These are phyloP conservation scores for Bostrychus sinensis DNA, from an alignment of 2,113 vertebrate genomes.

Conservation along the genomic window DNA sequence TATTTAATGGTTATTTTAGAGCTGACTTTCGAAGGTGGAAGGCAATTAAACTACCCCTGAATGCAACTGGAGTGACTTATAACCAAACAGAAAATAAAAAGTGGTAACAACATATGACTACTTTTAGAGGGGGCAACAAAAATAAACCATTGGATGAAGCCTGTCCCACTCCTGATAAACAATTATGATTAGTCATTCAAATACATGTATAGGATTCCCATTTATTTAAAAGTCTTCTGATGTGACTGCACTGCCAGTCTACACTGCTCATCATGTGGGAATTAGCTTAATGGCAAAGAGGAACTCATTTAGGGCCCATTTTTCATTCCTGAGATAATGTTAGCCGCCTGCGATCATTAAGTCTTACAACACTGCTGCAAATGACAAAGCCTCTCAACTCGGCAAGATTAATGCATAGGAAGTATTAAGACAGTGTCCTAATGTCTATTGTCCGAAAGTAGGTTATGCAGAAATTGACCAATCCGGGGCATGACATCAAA, in stretches of 20 bases:
- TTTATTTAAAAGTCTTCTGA: constrained; percentile 15
- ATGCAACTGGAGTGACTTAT: too few species aligned
- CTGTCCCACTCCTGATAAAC: too few species aligned
- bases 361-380: constrained; percentile 15
- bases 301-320: constrained; percentile 40
- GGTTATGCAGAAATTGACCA: not conserved
- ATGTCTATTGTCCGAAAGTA: not conserved
- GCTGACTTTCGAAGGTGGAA: too few species aligned
- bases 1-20: too few species aligned
- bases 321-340: constrained; percentile 48
- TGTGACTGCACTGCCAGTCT: constrained; percentile 13
- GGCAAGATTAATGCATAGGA: not conserved
- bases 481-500: not conserved
- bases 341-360: constrained; percentile 28
- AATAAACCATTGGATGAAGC: too few species aligned
- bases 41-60: too few species aligned
- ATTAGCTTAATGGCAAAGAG: constrained; percentile 31
- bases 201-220: too few species aligned
- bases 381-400: not conserved
- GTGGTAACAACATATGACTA: too few species aligned
- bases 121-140: too few species aligned
- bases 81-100: too few species aligned
- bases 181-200: too few species aligned
- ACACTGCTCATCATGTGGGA: constrained; percentile 35
- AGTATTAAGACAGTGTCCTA: not conserved